Base-by-base conservation (phyloP, 2,113 vertebrate species). In the Gracilinanus agilis region DNA sequence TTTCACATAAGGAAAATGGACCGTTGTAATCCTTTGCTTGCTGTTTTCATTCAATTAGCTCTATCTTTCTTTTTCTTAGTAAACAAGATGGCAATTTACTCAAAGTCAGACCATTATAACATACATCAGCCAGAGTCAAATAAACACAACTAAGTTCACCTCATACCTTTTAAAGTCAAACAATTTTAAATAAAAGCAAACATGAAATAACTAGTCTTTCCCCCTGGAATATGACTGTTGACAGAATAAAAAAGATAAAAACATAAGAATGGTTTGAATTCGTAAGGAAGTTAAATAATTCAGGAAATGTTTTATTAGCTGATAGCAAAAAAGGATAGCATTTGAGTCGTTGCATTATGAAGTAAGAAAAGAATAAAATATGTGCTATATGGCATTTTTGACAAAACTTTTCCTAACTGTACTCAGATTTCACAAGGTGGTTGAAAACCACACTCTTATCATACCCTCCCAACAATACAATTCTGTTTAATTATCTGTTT, bases 221-320 rank as follows among this genome's bases (percentile, higher is more conserved):
- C 94, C 96, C 54, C 91, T 53, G 93, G 89, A 96, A 93, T 98
- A 97, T 96, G 55, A 97, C 96, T 91, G 90, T 93, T 98, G 92
- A 96, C 95, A 98, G 95, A 49, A 89, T 49, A 83, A 96, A 97
- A 95, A 96, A 93, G 92, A 95, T 93, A 94, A n/a, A 96, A 92
- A 96, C 97, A 93, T 96, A 96, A 92, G 97, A 97, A 98, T 97
- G 58, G 24, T 58, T 98, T 98, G 92, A 54, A 92, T 98, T 97
- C 95, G 94, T 95, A 98, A 97, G 98, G 98, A 98, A 98, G 98
- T 98, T 98, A 97, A 97, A 97, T 95, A 98, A 97, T 97, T 98
- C 98, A 99, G 98, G 99, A 99, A 99, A 98, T 97, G 95, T 99
- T 99, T 98, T 98, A 98, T 98, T 98, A 98, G 98, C 98, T 98